A percentile compares a stretch with the other conserved stretches of the same genome.
phyloP scores from a whole-genome alignment of 2,797 vertebrate genomes.

The Notamacropus eugenii region DNA sequence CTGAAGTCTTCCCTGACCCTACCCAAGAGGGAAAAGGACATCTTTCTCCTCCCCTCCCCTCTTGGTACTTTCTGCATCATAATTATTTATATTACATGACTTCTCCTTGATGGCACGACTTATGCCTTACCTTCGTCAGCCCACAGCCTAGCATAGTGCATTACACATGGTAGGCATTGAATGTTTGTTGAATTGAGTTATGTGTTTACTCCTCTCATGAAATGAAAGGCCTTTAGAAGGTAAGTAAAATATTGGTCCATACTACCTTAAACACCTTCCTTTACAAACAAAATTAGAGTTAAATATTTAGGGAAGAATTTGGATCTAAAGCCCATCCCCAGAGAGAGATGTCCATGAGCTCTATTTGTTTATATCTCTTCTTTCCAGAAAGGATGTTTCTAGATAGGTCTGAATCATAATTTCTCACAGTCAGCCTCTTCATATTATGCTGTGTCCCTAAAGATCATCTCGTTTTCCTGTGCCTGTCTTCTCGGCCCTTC shows the following conservation, averaged over 20 bases:
- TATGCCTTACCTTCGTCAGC: background rate
- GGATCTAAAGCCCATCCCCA: conserved; percentile 2
- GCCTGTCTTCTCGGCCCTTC: background rate
- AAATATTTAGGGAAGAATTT: conserved; percentile 14
- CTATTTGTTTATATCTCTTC: conserved; percentile 21
- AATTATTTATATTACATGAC: background rate
- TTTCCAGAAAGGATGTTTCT: conserved; percentile 42
- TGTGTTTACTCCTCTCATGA: background rate
- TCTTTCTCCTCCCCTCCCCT: background rate
- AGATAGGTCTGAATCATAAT: conserved; percentile 20
- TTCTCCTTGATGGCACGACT: background rate
- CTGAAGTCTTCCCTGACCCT: background rate
- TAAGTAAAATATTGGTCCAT: background rate
- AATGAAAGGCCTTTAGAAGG: conserved; percentile 30
- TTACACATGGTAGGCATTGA: background rate
- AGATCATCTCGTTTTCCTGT: background rate
- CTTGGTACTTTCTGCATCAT: background rate
- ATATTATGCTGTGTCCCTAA: background rate
- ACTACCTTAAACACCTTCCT: background rate
- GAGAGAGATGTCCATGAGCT: background rate
- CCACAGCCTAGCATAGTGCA: background rate
- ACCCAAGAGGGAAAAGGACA: background rate
- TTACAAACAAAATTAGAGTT: background rate
- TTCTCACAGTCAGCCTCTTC: background rate
- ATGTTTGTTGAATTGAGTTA: background rate